Base-by-base conservation (phyloP, 2,888 invertebrate genomes). In the Hartigia nigra region DNA sequence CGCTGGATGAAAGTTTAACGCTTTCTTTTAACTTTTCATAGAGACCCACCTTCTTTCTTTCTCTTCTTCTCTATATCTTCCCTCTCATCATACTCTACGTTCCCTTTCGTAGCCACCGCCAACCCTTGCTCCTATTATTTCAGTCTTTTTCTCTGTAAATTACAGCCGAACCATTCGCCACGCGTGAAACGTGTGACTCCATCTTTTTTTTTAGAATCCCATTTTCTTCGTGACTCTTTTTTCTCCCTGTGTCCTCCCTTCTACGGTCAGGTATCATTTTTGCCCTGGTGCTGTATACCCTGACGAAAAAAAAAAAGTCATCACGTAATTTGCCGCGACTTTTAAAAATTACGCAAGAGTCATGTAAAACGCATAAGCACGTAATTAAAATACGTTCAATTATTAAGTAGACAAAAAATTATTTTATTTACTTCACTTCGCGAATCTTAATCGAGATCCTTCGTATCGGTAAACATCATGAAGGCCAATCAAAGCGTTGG, bases 1-100 rank as follows among this genome's bases (percentile, higher is more conserved):
- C 31, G 72, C 72, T 31, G 72, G 32, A 72, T 72, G 72, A 72
- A 72, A 31, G 31, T 76, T 75, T 70, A 76, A 39, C 78, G 70
- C 72, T 78, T 75, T 72, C 78, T 76, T 76, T 78, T 72, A 78
- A 74, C 77, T 78, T 79, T 79, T 79, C 77, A 72, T 72, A 32
- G 32, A 72, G 32, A 31, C 32, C 75, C 37, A 76, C 35, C 78
- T 72, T 76, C 69, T 76, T 72, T 74, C 35, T 35, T 78, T 79
- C 75, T 79, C 80, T 35, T 74, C 5, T 74, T 37, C 76, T 39
- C 69, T 32, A 32, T 55, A 70, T 78, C 76, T 72, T 69, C 34
- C 69, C 78, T 31, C 55, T 69, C 75, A 23, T 55, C 14, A 12
- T 4, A 5, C 14, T 4, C 14, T 4, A 4, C 14, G 12, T 4